phyloP scores from a whole-genome alignment of 2,888 invertebrate genomes.

The Agonopterix arenella region DNA sequence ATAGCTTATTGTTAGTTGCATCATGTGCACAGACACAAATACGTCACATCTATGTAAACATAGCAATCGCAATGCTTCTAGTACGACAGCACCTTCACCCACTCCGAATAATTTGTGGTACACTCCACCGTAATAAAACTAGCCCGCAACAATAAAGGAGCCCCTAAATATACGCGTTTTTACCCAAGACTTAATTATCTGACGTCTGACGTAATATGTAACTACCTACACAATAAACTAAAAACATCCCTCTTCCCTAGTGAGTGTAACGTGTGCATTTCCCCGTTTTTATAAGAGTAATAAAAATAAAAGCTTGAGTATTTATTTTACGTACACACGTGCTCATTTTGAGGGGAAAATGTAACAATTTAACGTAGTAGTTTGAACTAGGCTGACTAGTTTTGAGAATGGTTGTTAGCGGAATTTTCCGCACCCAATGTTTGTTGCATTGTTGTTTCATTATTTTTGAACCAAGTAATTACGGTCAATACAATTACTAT shows the following conservation, averaged over 20 bases:
- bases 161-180: constrained; percentile 8
- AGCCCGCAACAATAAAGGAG: constrained; percentile 6
- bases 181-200: constrained; percentile 1
- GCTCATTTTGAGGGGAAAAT: neutral
- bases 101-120: constrained; percentile 10
- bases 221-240: neutral
- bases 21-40: no score
- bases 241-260: neutral
- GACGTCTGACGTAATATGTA: neutral
- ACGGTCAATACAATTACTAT: no score
- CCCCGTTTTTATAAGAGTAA: neutral
- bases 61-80: no score
- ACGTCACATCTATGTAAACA: no score
- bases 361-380: neutral
- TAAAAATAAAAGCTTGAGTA: neutral
- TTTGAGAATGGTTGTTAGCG: no score
- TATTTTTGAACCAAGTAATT: no score
- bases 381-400: neutral
- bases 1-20: no score
- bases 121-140: constrained; percentile 12
- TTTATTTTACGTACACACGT: neutral
- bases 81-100: neutral
- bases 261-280: neutral
- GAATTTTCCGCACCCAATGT: no score
- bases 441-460: no score